These are phyloP conservation scores for Pogonognathellus flavescens DNA, from an alignment of 1,140 invertebrate species.

Conservation along the genomic window DNA sequence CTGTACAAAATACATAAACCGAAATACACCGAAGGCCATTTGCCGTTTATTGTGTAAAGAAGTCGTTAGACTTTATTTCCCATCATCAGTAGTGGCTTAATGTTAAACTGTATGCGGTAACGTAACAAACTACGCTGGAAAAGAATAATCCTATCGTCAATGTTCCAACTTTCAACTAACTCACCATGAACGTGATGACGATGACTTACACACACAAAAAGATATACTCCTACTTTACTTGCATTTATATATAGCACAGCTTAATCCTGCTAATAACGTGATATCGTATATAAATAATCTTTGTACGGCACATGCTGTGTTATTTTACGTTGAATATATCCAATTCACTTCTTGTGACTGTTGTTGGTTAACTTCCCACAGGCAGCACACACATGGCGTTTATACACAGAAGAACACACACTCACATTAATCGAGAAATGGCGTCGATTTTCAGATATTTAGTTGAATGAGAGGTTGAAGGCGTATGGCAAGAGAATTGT, in stretches of 20 bases:
- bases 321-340: not conserved
- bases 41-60: not conserved
- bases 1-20: too few relatives aligned
- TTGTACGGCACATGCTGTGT: conserved; percentile 16
- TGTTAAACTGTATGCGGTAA: not conserved
- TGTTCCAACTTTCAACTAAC: too few relatives aligned
- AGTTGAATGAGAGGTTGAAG: conserved; percentile 4
- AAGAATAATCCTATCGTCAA: too few relatives aligned
- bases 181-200: too few relatives aligned
- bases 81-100: not conserved
- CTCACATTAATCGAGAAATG: not conserved
- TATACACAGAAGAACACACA: too few relatives aligned
- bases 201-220: too few relatives aligned
- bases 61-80: not conserved
- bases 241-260: not conserved
- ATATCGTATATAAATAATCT: not conserved
- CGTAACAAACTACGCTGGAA: not conserved
- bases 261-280: not conserved
- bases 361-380: not conserved
- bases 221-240: too few relatives aligned
- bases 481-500: conserved; percentile 5
- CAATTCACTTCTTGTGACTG: too few relatives aligned
- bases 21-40: too few relatives aligned
- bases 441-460: conserved; percentile 38
- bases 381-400: too few relatives aligned